Evolutionary conservation across 2,797 vertebrate species (phyloP).

Genomic region (Crenichthys baileyi): DNA sequence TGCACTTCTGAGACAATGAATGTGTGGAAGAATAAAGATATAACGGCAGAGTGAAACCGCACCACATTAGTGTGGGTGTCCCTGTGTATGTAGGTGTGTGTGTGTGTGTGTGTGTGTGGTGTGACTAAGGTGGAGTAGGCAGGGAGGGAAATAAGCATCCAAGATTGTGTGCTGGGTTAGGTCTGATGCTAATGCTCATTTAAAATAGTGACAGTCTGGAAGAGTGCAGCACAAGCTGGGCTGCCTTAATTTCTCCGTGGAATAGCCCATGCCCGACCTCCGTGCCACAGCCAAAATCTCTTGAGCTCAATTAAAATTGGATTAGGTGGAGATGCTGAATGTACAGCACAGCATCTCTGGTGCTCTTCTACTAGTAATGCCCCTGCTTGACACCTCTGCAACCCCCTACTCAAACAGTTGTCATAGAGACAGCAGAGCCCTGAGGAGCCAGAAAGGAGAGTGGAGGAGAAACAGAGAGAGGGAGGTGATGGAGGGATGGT

Average conservation of each 20-base stretch:
- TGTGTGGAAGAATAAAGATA: conserved; percentile 63
- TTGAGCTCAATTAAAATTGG: conserved; percentile 99
- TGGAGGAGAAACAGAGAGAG: conserved; percentile 43
- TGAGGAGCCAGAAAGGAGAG: conserved; percentile 79
- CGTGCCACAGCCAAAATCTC: conserved; percentile 94
- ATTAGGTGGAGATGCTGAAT: conserved; percentile 97
- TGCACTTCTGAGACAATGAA: conserved; percentile 39
- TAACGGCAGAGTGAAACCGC: conserved; percentile 50
- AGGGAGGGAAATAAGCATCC: conserved; percentile 69
- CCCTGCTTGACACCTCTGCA: conserved; percentile 94
- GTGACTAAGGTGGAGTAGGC: conserved; percentile 69
- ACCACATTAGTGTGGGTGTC: conserved; percentile 26
- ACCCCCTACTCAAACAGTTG: conserved; percentile 94
- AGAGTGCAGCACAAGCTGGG: conserved; percentile 83
- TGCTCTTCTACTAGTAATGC: conserved; percentile 91
- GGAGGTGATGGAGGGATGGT: conserved; percentile 54
- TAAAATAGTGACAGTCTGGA: conserved; percentile 92
- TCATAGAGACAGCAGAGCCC: conserved; percentile 90
- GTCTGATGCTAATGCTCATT: conserved; percentile 95
- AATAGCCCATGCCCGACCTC: conserved; percentile 93
- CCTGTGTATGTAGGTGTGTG: not conserved
- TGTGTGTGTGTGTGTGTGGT: conserved; percentile 20
- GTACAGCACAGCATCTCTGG: conserved; percentile 80
- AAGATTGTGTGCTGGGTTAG: conserved; percentile 89
- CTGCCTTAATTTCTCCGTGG: conserved; percentile 98